Evolutionary conservation across 2,113 vertebrate genomes (phyloP), one percentile per base, ranked within the genome.

Genomic region (Columba livia): DNA sequence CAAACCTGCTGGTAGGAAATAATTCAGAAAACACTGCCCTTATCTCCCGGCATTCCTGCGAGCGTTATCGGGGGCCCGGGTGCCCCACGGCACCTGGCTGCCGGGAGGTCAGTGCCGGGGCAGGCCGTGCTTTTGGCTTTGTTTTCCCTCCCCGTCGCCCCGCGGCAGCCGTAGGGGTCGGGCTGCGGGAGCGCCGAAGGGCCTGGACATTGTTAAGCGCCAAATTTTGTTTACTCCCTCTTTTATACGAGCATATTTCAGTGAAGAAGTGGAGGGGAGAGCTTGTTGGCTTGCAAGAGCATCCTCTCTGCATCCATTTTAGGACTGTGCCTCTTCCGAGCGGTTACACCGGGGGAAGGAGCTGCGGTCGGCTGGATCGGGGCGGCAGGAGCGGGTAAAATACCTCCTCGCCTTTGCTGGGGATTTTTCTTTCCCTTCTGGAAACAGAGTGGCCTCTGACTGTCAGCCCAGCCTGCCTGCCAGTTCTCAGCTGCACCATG

Each of bases 401-500:
- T 61, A 93, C 40, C 1, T 0, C 74, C 85, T 93, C 0, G n/a
- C 58, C 64, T 90, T 81, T 15, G 6, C 75, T 72, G 36, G 95
- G 84, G 94, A 74, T 91, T 94, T 93, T 88, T 62, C 82, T 88
- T 93, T 74, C 89, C 75, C 67, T 80, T 90, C 85, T 78, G 94
- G 89, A 96, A 93, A 95, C 89, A 85, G 81, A 96, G 91, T 64
- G 91, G 96, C 91, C 94, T 96, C 95, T 88, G 95, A 94, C 94
- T 93, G 96, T 95, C 96, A 96, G 91, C 94, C 51, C 34, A 77
- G 89, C 42, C 84, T 71, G 95, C 91, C 94, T 96, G 94, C 94
- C 94, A 95, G 94, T 95, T 95, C 95, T 97, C 95, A 96, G 93
- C 95, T 96, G 91, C 95, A 94, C 94, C 94, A 89, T 53, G 91